Conservation (phyloP, 2,888 invertebrate species). For the Meteorus cinctellus region DNA sequence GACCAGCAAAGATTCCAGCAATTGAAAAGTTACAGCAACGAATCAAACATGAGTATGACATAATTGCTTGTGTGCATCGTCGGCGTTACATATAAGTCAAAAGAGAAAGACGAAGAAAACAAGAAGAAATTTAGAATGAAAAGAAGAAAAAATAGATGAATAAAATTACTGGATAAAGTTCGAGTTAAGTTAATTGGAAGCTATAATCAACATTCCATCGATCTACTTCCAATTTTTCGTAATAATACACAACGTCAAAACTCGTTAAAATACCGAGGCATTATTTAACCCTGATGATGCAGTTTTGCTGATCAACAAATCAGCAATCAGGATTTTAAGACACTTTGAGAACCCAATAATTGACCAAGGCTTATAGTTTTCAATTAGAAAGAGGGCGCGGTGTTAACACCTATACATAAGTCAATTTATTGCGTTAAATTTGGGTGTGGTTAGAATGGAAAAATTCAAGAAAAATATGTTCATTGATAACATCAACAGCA, state of each 20-base stretch:
- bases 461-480: not conserved
- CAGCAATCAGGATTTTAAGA: slow-evolving; percentile 8
- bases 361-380: slow-evolving; percentile 15
- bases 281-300: slow-evolving; percentile 4
- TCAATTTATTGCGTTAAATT: not conserved
- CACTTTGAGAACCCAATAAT: not conserved
- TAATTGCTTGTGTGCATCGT: slow-evolving; percentile 56
- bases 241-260: slow-evolving; percentile 53
- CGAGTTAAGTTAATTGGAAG: slow-evolving; percentile 28
- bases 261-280: slow-evolving; percentile 61
- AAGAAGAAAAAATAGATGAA: slow-evolving; percentile 9
- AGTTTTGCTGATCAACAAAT: slow-evolving; percentile 11
- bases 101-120: not conserved
- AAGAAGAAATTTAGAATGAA: not conserved
- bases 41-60: slow-evolving; percentile 52
- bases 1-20: slow-evolving; percentile 4
- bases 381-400: slow-evolving; percentile 18
- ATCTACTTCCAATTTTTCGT: slow-evolving; percentile 61
- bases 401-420: slow-evolving; percentile 15
- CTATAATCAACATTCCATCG: slow-evolving; percentile 13
- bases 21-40: slow-evolving; percentile 26
- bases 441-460: slow-evolving; percentile 11
- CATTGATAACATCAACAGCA: not conserved
- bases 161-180: slow-evolving; percentile 3
- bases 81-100: not conserved